Base-by-base conservation (phyloP, 2,113 vertebrate species). In the Rostratula benghalensis region DNA sequence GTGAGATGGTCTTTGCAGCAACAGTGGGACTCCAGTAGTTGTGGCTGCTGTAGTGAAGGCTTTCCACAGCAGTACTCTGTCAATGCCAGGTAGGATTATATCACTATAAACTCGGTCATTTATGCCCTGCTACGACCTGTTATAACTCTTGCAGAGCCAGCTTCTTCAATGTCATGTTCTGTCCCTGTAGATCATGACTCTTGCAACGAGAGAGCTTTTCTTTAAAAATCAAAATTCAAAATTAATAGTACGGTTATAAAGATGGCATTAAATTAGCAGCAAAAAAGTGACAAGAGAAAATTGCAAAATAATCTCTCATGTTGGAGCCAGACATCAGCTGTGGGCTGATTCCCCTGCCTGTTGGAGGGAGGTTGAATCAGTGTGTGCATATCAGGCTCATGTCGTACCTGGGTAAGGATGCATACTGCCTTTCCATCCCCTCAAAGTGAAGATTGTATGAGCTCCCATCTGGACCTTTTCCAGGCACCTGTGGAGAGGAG, bases 341-440 rank as follows among this genome's bases (percentile, higher is more conserved):
- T 46, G 86, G 56, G 90, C 35, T 90, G 93, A 92, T 63, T 81
- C 92, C 69, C 77, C 81, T 75, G 27, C 94, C 94, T 45, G 19
- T 4, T 23, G 50, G 60, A 92, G 82, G 78, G 88, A 75, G 70
- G 69, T 57, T 68, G 84, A 82, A 83, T 48, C 61, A 37, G 57
- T 1, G 56, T 7, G 46, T 33, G 51, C 8, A 21, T 37, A 10
- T 3, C 33, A 83, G 79, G 76, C 65, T 87, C 1, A 3, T 28
- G 74, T 59, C 3, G 18, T 98, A 99, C 99, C 99, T 99, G 97
- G 98, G 98, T 63, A 98, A 97, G 25, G 98, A 97, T 20, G 98
- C 96, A 22, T 98, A 98, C 63, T 98, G 98, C 22, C 98, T 96
- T 81, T 99, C 99, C 73, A 98, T n/a, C 17, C 99, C 98, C 59